Evolutionary conservation across 1,140 invertebrate species (phyloP).

Genomic region (Latrodectus geometricus): DNA sequence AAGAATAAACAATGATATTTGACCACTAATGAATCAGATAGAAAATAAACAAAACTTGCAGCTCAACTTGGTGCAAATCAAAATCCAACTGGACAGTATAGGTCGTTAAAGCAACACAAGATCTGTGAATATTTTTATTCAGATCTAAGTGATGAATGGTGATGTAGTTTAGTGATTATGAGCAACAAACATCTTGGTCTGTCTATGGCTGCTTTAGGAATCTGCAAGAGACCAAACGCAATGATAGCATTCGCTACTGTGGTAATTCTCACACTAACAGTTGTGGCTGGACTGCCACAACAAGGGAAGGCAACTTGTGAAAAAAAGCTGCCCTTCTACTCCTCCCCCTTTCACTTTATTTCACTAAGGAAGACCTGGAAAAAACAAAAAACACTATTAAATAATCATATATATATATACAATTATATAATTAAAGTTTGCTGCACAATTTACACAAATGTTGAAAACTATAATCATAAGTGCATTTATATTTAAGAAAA

Average conservation of each 20-base stretch:
- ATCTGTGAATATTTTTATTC: not conserved
- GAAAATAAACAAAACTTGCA: slow-evolving; percentile 15
- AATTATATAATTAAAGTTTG: too few relatives aligned
- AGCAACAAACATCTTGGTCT: slow-evolving; percentile 60
- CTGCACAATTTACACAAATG: too few relatives aligned
- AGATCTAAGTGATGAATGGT: slow-evolving; percentile 27
- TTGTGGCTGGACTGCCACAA: slow-evolving; percentile 31
- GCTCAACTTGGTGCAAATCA: slow-evolving; percentile 7
- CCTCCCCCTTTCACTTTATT: slow-evolving; percentile 35
- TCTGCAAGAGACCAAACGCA: slow-evolving; percentile 63
- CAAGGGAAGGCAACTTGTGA: slow-evolving; percentile 39
- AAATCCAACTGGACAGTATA: slow-evolving; percentile 13
- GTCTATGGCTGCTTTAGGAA: slow-evolving; percentile 63
- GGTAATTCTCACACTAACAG: slow-evolving; percentile 5
- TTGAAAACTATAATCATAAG: too few relatives aligned
- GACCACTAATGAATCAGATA: not conserved
- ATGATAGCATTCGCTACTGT: slow-evolving; percentile 61
- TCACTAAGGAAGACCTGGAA: too few relatives aligned
- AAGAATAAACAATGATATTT: slow-evolving; percentile 3
- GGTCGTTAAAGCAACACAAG: slow-evolving; percentile 7
- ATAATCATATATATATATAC: too few relatives aligned
- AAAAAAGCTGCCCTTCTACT: slow-evolving; percentile 52
- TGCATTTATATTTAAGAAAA: too few relatives aligned
- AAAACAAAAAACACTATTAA: too few relatives aligned
- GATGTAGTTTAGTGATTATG: slow-evolving; percentile 52